phyloP scores from a whole-genome alignment of 2,888 invertebrate species.

The Lordiphosa fenestrarum region DNA sequence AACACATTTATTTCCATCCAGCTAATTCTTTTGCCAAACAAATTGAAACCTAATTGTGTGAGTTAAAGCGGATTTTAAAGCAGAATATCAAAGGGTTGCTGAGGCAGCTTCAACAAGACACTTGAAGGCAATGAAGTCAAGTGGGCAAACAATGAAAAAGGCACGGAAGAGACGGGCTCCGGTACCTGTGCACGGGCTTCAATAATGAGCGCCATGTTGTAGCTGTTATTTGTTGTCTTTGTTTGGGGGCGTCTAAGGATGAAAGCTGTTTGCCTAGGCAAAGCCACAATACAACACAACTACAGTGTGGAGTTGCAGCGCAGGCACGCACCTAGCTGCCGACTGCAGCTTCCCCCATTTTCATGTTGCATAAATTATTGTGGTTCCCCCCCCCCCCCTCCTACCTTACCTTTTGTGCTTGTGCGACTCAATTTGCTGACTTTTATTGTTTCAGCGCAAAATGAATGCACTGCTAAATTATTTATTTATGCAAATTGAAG shows the following conservation, averaged over 20 bases:
- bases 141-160: constrained; percentile 66
- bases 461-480: constrained; percentile 57
- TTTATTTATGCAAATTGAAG: constrained; percentile 74
- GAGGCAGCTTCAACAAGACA: constrained; percentile 17
- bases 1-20: constrained; percentile 49
- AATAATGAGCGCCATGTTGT: constrained; percentile 62
- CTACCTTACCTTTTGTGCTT: constrained; percentile 21
- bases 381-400: constrained; percentile 19
- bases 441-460: constrained; percentile 55
- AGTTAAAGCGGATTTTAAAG: constrained; percentile 19
- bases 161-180: constrained; percentile 37
- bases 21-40: constrained; percentile 1
- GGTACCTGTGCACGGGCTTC: constrained; percentile 62
- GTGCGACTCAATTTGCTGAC: constrained; percentile 67
- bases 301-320: constrained; percentile 11
- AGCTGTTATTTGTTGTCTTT: constrained; percentile 10
- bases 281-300: constrained; percentile 2
- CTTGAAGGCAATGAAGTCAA: constrained; percentile 72
- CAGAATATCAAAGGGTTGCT: constrained; percentile 17
- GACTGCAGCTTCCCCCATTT: constrained; percentile 14
- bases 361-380: constrained; percentile 60
- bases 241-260: constrained; percentile 55
- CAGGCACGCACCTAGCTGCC: constrained; percentile 35
- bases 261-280: constrained; percentile 34
- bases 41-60: constrained; percentile 42